A percentile compares a stretch with the other conserved stretches of the same genome.
Conservation (phyloP, 2,113 vertebrate genomes). For the Galemys pyrenaicus region DNA sequence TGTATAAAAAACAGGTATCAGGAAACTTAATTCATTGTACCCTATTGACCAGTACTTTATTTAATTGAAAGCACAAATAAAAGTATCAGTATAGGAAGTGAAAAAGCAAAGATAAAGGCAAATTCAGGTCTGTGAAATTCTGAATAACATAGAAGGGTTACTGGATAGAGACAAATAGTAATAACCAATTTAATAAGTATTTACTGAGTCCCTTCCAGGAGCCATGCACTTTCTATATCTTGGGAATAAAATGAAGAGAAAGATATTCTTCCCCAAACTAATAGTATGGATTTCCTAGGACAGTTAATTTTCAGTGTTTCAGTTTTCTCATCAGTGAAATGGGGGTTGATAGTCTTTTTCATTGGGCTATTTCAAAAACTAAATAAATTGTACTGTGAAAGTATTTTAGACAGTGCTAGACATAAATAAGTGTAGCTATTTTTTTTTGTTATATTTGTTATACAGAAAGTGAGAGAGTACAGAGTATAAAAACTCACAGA, state of each 20-base stretch:
- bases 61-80: background rate
- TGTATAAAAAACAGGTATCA: background rate
- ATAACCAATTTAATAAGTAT: background rate
- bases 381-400: background rate
- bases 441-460: slow-evolving; percentile 12
- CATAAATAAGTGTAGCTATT: background rate
- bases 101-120: background rate
- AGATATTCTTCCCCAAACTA: background rate
- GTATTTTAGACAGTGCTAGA: background rate
- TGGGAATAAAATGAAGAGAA: background rate
- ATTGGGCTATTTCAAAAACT: background rate
- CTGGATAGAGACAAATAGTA: background rate
- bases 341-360: background rate
- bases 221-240: background rate
- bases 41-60: background rate
- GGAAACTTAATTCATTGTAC: background rate
- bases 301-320: background rate
- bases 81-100: background rate
- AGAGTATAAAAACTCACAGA: background rate
- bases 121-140: background rate
- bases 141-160: background rate
- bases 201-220: background rate
- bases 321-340: background rate
- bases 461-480: background rate
- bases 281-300: background rate